Conservation (phyloP, 2,888 invertebrate genomes). For the Bhutanitis thaidina region DNA sequence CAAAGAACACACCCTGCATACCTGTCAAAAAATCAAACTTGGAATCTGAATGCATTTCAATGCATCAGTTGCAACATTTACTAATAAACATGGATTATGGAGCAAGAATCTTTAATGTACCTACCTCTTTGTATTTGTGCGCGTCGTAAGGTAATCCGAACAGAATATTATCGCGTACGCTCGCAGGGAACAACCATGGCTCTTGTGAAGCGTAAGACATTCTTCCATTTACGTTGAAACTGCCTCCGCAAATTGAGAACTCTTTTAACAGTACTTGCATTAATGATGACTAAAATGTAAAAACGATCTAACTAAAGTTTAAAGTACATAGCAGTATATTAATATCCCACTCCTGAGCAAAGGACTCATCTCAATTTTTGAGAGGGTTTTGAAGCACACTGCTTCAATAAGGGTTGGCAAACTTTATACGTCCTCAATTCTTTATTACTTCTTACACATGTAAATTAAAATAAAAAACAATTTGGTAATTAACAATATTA, state of each 20-base stretch:
- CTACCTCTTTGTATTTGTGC: slow-evolving; percentile 82
- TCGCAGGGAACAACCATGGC: slow-evolving; percentile 89
- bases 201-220: slow-evolving; percentile 90
- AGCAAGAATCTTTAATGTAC: too few relatives aligned
- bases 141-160: slow-evolving; percentile 85
- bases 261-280: slow-evolving; percentile 86
- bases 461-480: too few relatives aligned
- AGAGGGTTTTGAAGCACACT: neutral
- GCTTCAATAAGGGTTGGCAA: too few relatives aligned
- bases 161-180: slow-evolving; percentile 89
- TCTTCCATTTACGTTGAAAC: slow-evolving; percentile 80
- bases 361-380: too few relatives aligned
- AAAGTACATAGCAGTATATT: too few relatives aligned
- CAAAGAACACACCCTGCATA: slow-evolving; percentile 83
- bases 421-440: too few relatives aligned
- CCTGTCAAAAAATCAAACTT: slow-evolving; percentile 42
- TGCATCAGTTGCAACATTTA: too few relatives aligned
- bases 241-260: slow-evolving; percentile 80
- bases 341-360: too few relatives aligned
- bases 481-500: too few relatives aligned
- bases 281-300: slow-evolving; percentile 75
- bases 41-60: too few relatives aligned
- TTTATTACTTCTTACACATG: too few relatives aligned
- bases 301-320: neutral
- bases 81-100: too few relatives aligned